Evolutionary conservation across 2,888 invertebrate genomes (phyloP).

Genomic region (Uropetala carovei): DNA sequence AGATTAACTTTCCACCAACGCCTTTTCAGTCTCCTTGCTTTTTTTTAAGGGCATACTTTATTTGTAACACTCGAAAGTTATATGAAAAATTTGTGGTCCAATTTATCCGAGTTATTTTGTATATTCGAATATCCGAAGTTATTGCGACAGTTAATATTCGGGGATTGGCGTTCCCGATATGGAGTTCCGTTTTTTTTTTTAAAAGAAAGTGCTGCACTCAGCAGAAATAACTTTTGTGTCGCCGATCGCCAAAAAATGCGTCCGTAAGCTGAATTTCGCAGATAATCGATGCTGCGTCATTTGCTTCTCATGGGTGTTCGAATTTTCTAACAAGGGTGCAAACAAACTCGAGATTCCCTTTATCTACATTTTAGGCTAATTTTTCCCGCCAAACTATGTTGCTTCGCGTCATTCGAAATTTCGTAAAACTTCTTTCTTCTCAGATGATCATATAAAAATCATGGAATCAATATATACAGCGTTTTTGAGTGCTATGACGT

Average conservation of each 20-base stretch:
- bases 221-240: background rate
- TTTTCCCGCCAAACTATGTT: no score
- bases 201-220: background rate
- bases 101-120: background rate
- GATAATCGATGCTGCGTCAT: background rate
- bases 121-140: slow-evolving; percentile 24
- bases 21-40: background rate
- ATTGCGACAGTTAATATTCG: background rate
- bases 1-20: background rate
- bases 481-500: no score
- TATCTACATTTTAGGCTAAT: no score
- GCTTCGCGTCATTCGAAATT: no score
- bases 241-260: background rate
- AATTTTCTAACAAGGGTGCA: background rate
- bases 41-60: background rate
- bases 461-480: no score
- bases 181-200: background rate
- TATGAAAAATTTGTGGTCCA: background rate
- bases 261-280: background rate
- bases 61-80: background rate
- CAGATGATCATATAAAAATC: no score
- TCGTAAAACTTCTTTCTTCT: no score
- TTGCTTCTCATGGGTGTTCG: background rate
- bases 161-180: background rate
- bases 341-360: no score